phyloP scores from a whole-genome alignment of 2,113 vertebrate genomes.

The Phylloscopus trochiloides region DNA sequence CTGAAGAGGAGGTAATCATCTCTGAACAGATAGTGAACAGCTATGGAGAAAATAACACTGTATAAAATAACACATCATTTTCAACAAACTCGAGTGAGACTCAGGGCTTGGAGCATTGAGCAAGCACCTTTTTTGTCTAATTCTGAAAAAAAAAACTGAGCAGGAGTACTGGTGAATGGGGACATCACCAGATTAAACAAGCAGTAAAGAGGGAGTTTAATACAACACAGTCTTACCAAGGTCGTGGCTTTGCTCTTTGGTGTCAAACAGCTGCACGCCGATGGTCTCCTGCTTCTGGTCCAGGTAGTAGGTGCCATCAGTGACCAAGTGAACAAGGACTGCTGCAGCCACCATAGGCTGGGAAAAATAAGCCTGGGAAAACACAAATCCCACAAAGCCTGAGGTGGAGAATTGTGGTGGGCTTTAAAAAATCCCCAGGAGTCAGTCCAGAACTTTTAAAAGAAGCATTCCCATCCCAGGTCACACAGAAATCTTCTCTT shows the following conservation, averaged over 20 bases:
- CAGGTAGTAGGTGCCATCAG: constrained; percentile 88
- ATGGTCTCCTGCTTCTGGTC: constrained; percentile 94
- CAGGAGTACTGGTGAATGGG: background rate
- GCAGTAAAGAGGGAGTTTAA: background rate
- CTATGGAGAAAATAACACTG: background rate
- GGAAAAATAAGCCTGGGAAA: constrained; percentile 86
- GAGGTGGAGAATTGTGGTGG: background rate
- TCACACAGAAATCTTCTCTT: background rate
- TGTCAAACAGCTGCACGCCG: constrained; percentile 90
- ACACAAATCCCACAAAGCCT: background rate
- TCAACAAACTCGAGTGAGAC: background rate
- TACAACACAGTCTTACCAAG: constrained; percentile 78
- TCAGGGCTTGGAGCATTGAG: background rate
- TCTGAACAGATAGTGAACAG: background rate
- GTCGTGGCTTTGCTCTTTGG: constrained; percentile 87
- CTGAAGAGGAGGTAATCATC: background rate
- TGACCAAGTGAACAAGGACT: constrained; percentile 91
- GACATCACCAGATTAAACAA: background rate
- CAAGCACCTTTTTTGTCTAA: background rate
- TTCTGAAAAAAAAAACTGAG: background rate
- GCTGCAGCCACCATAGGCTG: constrained; percentile 95
- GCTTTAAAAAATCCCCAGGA: background rate
- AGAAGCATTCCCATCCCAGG: background rate
- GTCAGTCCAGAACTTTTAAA: background rate
- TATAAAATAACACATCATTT: background rate